phyloP scores from a whole-genome alignment of 2,113 vertebrate species.

The Ophthalmolycus amberensis region DNA sequence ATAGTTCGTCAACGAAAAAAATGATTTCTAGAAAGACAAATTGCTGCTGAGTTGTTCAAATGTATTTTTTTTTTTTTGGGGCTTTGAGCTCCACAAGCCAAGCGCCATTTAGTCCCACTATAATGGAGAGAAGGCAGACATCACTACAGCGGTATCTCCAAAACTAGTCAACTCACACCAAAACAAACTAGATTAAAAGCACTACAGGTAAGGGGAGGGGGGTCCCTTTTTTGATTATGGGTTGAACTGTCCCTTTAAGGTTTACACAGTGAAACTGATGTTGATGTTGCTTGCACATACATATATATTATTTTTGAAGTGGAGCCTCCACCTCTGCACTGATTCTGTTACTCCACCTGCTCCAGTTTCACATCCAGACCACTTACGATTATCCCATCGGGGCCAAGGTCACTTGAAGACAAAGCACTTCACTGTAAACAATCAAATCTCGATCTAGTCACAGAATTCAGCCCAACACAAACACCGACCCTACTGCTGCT shows the following conservation, averaged over 20 bases:
- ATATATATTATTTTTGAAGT: constrained; percentile 32
- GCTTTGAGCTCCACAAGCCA: neutral
- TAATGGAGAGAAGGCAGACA: neutral
- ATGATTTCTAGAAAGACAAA: neutral
- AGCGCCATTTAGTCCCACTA: neutral
- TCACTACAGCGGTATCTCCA: neutral
- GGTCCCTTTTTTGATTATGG: neutral
- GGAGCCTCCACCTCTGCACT: constrained; percentile 18
- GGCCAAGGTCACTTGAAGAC: constrained; percentile 76
- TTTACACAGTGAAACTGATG: constrained; percentile 38
- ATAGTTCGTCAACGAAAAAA: neutral
- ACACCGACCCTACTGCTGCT: constrained; percentile 38
- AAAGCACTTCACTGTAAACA: constrained; percentile 71
- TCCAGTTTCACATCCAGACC: constrained; percentile 32
- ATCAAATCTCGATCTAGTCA: constrained; percentile 42
- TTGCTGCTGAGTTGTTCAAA: neutral
- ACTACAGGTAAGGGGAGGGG: too few species aligned
- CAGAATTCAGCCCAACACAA: constrained; percentile 35
- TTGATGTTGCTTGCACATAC: constrained; percentile 8
- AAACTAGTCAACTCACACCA: neutral
- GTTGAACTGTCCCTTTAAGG: constrained; percentile 1
- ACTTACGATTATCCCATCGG: constrained; percentile 45
- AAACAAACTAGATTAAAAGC: neutral
- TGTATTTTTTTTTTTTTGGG: neutral
- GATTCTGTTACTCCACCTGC: constrained; percentile 15